Evolutionary conservation across 1,140 invertebrate genomes (phyloP).

Genomic region (Pachyrhynchus sulphureomaculatus): DNA sequence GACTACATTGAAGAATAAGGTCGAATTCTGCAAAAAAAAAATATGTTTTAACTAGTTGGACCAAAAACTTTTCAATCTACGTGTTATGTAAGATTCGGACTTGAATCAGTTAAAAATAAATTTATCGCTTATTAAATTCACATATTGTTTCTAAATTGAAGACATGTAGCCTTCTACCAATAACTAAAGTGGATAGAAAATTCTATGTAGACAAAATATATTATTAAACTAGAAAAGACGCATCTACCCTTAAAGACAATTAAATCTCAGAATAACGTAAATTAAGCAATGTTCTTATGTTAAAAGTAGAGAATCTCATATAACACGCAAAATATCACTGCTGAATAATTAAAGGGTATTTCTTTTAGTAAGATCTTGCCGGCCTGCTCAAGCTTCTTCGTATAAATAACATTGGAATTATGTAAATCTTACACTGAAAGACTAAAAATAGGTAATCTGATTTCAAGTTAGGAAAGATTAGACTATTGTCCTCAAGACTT

Average conservation of each 20-base stretch:
- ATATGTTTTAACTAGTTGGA: too few relatives aligned
- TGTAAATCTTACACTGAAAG: slow-evolving; percentile 25
- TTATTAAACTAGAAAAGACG: neutral
- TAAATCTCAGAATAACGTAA: neutral
- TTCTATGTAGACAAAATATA: too few relatives aligned
- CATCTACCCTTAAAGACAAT: neutral
- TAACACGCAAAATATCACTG: slow-evolving; percentile 6
- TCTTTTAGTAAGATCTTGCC: slow-evolving; percentile 9
- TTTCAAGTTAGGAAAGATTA: slow-evolving; percentile 11
- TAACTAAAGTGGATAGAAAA: too few relatives aligned
- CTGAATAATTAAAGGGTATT: slow-evolving; percentile 21
- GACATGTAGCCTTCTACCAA: too few relatives aligned
- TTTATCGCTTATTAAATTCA: too few relatives aligned
- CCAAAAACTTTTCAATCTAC: too few relatives aligned
- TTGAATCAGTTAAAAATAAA: too few relatives aligned
- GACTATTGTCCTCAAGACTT: slow-evolving; percentile 30
- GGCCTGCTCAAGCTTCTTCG: neutral
- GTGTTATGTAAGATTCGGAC: too few relatives aligned
- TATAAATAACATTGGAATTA: slow-evolving; percentile 32
- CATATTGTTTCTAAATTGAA: too few relatives aligned
- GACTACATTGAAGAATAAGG: too few relatives aligned
- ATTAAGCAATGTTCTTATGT: neutral
- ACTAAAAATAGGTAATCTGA: slow-evolving; percentile 26
- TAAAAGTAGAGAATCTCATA: neutral
- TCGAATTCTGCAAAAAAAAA: too few relatives aligned